Conservation (phyloP, 2,113 vertebrate species). For the Cairina moschata region DNA sequence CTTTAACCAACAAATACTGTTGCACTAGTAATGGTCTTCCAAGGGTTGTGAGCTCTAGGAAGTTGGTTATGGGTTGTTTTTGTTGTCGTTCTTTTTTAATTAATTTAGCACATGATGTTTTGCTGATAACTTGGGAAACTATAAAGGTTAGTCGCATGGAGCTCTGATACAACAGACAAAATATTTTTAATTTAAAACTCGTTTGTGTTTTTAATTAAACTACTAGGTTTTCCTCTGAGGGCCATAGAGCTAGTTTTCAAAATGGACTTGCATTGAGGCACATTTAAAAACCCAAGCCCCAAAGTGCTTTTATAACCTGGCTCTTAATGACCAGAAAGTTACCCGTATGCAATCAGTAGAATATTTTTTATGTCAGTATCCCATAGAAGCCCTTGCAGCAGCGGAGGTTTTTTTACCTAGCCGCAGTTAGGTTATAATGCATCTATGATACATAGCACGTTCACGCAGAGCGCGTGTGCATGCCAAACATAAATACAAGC, state of each 20-base stretch:
- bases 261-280: not conserved
- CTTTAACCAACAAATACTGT: not conserved
- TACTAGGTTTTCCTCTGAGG: not conserved
- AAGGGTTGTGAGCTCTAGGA: not conserved
- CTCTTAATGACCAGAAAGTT: not conserved
- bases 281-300: not conserved
- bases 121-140: not conserved
- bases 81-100: not conserved
- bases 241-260: not conserved
- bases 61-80: not conserved
- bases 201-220: not conserved
- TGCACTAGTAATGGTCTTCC: not conserved
- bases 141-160: not conserved
- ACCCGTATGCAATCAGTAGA: not conserved
- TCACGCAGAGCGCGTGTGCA: not conserved
- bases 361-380: not conserved
- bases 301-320: not conserved
- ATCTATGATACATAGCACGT: not conserved
- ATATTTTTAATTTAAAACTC: not conserved
- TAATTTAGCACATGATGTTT: not conserved
- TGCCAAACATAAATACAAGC: not conserved
- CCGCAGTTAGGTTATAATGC: not conserved
- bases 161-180: not conserved
- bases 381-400: not conserved
- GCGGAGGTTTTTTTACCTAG: not conserved